phyloP scores from a whole-genome alignment of 2,113 vertebrate genomes.

The Lepisosteus oculatus region DNA sequence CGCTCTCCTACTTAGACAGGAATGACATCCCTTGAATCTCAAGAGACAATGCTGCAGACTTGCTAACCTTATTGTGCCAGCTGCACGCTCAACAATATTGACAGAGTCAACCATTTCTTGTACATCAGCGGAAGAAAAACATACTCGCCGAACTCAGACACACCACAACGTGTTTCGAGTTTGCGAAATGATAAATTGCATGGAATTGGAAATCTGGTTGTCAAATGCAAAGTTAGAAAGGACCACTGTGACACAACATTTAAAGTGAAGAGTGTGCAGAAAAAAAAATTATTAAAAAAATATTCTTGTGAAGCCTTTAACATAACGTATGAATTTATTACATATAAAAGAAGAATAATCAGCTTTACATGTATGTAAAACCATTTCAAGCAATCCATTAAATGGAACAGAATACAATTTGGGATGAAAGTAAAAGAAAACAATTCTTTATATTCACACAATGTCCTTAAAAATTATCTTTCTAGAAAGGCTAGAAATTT shows the following conservation, averaged over 20 bases:
- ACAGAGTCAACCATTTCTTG: constrained; percentile 24
- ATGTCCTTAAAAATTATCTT: no score
- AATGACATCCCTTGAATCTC: constrained; percentile 48
- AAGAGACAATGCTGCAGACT: constrained; percentile 16
- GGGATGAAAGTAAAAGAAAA: no score
- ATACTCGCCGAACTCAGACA: constrained; percentile 2
- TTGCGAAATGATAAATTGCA: background rate
- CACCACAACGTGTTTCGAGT: background rate
- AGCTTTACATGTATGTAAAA: no score
- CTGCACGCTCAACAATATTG: constrained; percentile 7
- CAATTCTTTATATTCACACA: no score
- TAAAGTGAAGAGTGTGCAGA: background rate
- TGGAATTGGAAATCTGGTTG: background rate
- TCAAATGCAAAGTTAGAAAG: background rate
- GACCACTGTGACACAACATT: background rate
- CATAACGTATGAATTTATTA: no score
- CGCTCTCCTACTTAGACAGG: constrained; percentile 31
- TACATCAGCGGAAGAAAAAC: rapidly evolving
- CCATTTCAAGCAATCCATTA: no score
- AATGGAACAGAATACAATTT: no score
- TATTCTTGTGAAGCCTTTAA: no score
- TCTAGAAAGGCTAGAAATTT: no score
- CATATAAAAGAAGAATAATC: no score
- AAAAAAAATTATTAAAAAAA: no score
- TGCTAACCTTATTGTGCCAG: constrained; percentile 11